Evolutionary conservation across 2,888 invertebrate species (phyloP).

Genomic region (Watsonalla binaria): DNA sequence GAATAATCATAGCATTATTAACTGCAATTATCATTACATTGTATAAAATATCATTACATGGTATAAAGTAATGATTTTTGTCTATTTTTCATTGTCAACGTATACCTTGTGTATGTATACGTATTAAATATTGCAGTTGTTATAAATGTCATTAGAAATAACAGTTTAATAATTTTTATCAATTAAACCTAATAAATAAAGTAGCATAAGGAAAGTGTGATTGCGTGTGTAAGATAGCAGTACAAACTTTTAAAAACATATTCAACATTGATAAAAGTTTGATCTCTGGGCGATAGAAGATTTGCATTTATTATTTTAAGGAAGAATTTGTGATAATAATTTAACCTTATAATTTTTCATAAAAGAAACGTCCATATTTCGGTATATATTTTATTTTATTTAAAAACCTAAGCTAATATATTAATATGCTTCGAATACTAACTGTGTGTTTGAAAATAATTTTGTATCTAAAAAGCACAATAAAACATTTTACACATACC

Average conservation of each 20-base stretch:
- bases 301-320: constrained; percentile 62
- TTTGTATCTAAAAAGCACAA: constrained; percentile 53
- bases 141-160: too few species aligned
- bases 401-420: constrained; percentile 41
- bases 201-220: constrained; percentile 17
- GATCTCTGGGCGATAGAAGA: constrained; percentile 24
- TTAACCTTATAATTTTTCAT: background rate
- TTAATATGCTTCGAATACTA: constrained; percentile 36
- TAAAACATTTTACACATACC: constrained; percentile 50
- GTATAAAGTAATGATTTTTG: too few species aligned
- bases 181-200: background rate
- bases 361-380: constrained; percentile 3
- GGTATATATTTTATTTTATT: constrained; percentile 26
- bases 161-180: background rate
- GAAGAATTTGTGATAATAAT: constrained; percentile 47
- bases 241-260: constrained; percentile 47
- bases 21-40: too few species aligned
- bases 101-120: too few species aligned
- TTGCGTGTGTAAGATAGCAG: constrained; percentile 37
- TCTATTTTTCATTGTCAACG: too few species aligned
- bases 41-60: too few species aligned
- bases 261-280: constrained; percentile 47
- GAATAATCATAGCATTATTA: too few species aligned
- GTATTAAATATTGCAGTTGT: too few species aligned
- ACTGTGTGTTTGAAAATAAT: constrained; percentile 37